phyloP scores from a whole-genome alignment of 2,797 vertebrate genomes.

The Balearica regulorum region DNA sequence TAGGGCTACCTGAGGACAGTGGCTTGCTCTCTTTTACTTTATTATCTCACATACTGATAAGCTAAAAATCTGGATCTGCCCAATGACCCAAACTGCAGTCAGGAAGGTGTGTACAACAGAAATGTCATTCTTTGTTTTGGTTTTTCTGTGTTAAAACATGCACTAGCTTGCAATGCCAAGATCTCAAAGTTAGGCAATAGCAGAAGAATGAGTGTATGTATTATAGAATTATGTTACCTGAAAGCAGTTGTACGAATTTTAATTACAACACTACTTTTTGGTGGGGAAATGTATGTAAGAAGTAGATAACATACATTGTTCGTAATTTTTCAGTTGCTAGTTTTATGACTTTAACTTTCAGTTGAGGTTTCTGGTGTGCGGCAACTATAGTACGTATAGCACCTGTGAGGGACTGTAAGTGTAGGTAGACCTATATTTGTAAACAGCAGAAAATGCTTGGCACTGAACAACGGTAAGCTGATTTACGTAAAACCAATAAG shows the following conservation, averaged over 20 bases:
- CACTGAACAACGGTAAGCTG: not conserved
- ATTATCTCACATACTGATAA: not conserved
- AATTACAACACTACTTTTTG: not conserved
- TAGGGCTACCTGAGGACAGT: not conserved
- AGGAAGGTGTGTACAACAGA: not conserved
- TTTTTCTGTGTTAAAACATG: not conserved
- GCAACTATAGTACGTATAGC: not conserved
- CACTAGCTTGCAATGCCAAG: not conserved
- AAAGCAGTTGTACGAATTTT: not conserved
- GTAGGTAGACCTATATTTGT: not conserved
- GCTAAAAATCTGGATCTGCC: not conserved
- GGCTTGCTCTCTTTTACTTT: not conserved
- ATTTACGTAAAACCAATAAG: conserved; percentile 34
- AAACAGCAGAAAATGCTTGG: not conserved
- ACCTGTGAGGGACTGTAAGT: not conserved
- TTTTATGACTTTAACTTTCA: not conserved
- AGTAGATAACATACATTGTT: not conserved
- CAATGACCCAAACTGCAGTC: not conserved
- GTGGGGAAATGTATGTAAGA: not conserved
- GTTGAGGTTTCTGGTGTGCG: not conserved
- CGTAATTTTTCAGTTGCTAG: not conserved
- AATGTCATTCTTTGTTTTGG: not conserved
- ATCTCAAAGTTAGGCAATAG: not conserved
- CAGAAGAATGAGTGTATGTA: not conserved
- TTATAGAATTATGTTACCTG: not conserved